A percentile compares a stretch with the other conserved stretches of the same genome.
Evolutionary conservation across 2,797 vertebrate genomes (phyloP).

Genomic region (Hoplostethus atlanticus): DNA sequence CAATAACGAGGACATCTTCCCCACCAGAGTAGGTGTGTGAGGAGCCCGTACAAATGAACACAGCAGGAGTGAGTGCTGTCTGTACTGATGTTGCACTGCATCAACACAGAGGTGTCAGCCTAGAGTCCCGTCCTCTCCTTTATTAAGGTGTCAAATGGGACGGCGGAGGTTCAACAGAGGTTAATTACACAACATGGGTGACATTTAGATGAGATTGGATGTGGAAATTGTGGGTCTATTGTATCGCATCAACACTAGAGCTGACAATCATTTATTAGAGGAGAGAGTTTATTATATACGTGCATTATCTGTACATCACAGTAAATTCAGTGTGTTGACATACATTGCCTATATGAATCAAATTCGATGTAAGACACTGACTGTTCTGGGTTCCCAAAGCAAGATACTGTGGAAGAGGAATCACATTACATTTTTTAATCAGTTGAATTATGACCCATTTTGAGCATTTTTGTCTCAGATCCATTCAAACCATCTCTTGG

Average conservation of each 20-base stretch:
- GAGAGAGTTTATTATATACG: neutral
- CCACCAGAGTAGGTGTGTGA: conserved; percentile 89
- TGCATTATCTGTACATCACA: conserved; percentile 9
- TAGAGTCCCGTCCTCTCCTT: conserved; percentile 17
- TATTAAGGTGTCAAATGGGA: conserved; percentile 41
- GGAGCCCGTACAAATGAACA: conserved; percentile 22
- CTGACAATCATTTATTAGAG: conserved; percentile 34
- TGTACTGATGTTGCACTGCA: conserved; percentile 23
- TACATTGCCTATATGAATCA: conserved; percentile 1
- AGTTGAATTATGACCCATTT: neutral
- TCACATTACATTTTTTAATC: neutral
- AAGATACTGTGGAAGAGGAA: conserved; percentile 6
- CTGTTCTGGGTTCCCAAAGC: neutral
- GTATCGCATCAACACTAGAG: conserved; percentile 31
- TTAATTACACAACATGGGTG: conserved; percentile 75
- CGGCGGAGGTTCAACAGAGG: conserved; percentile 57
- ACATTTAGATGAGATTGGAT: conserved; percentile 64
- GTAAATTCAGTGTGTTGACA: no score
- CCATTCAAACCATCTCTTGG: neutral
- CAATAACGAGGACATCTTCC: conserved; percentile 97
- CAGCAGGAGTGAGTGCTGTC: conserved; percentile 6
- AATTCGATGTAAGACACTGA: neutral
- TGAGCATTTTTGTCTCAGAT: neutral
- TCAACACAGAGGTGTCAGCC: conserved; percentile 12
- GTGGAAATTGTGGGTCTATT: conserved; percentile 36